A percentile compares a stretch with the other conserved stretches of the same genome.
These are phyloP conservation scores for Elegia similella DNA, from an alignment of 2,888 invertebrate species.

Conservation along the genomic window DNA sequence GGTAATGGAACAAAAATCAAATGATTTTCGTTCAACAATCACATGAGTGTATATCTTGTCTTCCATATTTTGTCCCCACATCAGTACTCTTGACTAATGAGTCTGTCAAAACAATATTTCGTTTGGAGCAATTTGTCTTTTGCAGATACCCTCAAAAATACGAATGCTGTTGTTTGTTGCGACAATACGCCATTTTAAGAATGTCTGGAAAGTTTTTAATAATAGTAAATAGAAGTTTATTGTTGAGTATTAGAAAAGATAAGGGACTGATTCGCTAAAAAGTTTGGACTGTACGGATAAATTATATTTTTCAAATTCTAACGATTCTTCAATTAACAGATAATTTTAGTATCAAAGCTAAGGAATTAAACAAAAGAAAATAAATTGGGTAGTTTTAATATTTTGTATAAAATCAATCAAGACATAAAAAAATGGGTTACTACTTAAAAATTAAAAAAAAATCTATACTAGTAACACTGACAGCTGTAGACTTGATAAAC, in stretches of 20 bases:
- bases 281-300: neutral
- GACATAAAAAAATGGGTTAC: too few species aligned
- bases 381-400: too few species aligned
- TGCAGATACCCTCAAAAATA: conserved; percentile 19
- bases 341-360: too few species aligned
- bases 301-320: too few species aligned
- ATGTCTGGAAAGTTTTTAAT: conserved; percentile 16
- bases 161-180: conserved; percentile 6
- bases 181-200: neutral
- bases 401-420: too few species aligned
- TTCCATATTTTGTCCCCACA: conserved; percentile 8
- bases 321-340: too few species aligned
- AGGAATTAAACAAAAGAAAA: too few species aligned
- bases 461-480: too few species aligned
- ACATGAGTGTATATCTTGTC: neutral
- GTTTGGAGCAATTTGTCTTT: conserved; percentile 28
- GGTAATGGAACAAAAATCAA: too few species aligned
- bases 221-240: neutral
- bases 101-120: conserved; percentile 33
- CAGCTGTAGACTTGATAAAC: too few species aligned
- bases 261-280: neutral
- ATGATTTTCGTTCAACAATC: too few species aligned
- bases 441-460: too few species aligned
- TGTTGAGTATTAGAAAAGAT: neutral
- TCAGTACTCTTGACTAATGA: conserved; percentile 28